Conservation (phyloP, 2,113 vertebrate genomes). For the Perca schrenkii region DNA sequence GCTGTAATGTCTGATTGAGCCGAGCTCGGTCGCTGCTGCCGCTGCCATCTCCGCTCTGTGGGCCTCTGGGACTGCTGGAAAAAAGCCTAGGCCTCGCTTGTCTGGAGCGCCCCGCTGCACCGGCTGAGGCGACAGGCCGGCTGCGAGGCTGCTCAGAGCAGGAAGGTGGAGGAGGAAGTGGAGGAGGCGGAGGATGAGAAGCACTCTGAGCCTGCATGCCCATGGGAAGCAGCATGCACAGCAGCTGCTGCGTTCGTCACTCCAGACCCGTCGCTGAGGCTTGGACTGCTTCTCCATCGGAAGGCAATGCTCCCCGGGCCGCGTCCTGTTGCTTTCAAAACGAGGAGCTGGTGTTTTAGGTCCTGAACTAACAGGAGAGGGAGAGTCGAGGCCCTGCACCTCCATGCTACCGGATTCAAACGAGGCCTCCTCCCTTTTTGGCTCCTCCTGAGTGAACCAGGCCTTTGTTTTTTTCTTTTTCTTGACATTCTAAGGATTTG, state of each 20-base stretch:
- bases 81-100: conserved; percentile 81
- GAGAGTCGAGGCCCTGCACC: conserved; percentile 56
- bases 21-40: conserved; percentile 63
- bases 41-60: conserved; percentile 63
- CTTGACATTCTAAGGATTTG: conserved; percentile 86
- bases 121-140: conserved; percentile 55
- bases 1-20: conserved; percentile 81
- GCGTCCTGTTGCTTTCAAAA: conserved; percentile 26
- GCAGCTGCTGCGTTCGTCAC: conserved; percentile 67
- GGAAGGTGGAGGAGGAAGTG: conserved; percentile 79
- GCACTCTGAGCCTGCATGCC: conserved; percentile 76
- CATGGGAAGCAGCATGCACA: conserved; percentile 75
- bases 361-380: conserved; percentile 41
- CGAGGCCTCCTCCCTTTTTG: conserved; percentile 58
- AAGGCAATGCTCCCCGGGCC: conserved; percentile 46
- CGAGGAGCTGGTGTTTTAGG: conserved; percentile 36
- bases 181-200: conserved; percentile 72
- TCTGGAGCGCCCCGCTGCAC: conserved; percentile 65
- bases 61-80: conserved; percentile 76
- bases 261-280: conserved; percentile 64
- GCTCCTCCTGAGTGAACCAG: conserved; percentile 59
- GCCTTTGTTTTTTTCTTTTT: conserved; percentile 69
- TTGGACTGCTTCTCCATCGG: conserved; percentile 46
- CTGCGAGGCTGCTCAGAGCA: conserved; percentile 65
- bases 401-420: conserved; percentile 56